Conservation (phyloP, 2,888 invertebrate genomes). For the Nemapogon koenigi region DNA sequence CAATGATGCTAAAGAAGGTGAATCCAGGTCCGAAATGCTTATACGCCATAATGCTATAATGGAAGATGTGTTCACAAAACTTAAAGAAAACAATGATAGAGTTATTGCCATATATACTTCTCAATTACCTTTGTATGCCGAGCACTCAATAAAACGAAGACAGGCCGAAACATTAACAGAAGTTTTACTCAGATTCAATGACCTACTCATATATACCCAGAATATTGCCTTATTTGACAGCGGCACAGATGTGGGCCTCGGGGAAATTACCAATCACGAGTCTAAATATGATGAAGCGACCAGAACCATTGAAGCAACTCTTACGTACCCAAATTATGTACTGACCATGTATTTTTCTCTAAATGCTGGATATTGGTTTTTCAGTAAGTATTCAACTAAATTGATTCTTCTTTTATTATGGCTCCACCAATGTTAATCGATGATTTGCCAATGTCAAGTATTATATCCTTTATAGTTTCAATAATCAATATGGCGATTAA, state of each 20-base stretch:
- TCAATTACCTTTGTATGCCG: conserved; percentile 48
- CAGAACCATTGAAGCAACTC: conserved; percentile 18
- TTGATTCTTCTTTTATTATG: too few species aligned
- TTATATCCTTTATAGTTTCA: too few species aligned
- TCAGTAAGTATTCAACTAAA: conserved; percentile 35
- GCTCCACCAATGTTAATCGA: too few species aligned
- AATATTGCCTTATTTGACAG: too few species aligned
- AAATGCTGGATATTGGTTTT: conserved; percentile 43
- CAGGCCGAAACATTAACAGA: too few species aligned
- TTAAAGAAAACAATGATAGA: conserved; percentile 44
- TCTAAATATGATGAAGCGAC: not conserved
- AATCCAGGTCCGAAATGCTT: conserved; percentile 59
- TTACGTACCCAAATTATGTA: conserved; percentile 26
- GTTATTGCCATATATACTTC: conserved; percentile 67
- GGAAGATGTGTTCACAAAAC: conserved; percentile 49
- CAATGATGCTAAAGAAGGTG: conserved; percentile 63
- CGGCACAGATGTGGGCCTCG: conserved; percentile 17
- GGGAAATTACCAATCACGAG: conserved; percentile 17
- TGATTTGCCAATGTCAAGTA: too few species aligned
- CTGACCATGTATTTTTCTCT: conserved; percentile 32
- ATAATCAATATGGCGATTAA: too few species aligned
- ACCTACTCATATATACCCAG: too few species aligned
- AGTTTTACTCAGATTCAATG: too few species aligned
- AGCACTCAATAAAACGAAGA: conserved; percentile 7
- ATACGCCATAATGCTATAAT: conserved; percentile 69